Base-by-base conservation (phyloP, 2,888 invertebrate species). In the Brachylomia viminalis region DNA sequence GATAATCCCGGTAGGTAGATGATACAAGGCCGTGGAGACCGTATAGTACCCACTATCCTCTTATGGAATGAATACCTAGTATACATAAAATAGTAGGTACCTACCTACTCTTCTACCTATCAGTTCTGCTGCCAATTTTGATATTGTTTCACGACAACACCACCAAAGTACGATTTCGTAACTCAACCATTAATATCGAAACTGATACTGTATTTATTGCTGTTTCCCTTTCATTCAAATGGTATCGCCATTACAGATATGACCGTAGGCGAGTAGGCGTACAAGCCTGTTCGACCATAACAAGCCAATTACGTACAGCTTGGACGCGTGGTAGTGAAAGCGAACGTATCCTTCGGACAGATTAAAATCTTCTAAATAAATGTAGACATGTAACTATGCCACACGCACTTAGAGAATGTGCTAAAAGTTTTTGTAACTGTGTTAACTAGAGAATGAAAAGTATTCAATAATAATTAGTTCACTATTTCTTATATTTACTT, bases 221-320 rank as follows among this genome's bases (percentile, higher is more conserved):
- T 11, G 42, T 75, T 82, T 85, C 76, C 45, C 71, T 85, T 85
- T 75, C 71, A 75, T 85, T 81, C 13, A 58, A 82, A 68, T 72
- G 17, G 67, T 56, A 81, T 38, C 47, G 20, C 30, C 27, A 66
- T 67, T 80, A 70, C 10, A 66, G 27, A 80, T 42, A 64, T 68
- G 58, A n/a, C 52, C 71, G 78, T 72, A 47, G 85, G 82, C 76
- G 62, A 64, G 71, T 62, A 66, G 82, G 82, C 64, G 71, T 58
- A 67, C 10, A 52, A 73, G 64, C 67, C 62, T 64, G 82, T 81
- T 83, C 20, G 64, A 56, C 56, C 86, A 72, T 83, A 69, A 82
- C 73, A 71, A 47, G 42, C 59, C 72, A 73, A 83, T 82, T 82
- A 83, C 83, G 47, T 62, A 52, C 64, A 77, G 42, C 62, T 85